These are phyloP conservation scores for Saccostrea glomerata DNA, from an alignment of 1,140 invertebrate species.

Conservation along the genomic window DNA sequence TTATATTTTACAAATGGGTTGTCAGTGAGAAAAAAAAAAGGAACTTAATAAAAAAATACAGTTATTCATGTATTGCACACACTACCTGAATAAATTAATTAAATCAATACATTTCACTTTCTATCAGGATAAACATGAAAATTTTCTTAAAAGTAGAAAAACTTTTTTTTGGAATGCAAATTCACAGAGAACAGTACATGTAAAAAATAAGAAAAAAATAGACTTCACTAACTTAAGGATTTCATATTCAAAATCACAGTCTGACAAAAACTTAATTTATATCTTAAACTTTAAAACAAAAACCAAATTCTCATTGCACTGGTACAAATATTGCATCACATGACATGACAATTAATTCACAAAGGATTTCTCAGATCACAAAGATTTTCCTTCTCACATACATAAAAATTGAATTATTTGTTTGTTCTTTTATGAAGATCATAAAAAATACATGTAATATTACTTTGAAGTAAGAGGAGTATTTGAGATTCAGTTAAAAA, in stretches of 20 bases:
- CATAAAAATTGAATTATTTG: background rate
- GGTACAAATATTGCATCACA: conserved; percentile 29
- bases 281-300: background rate
- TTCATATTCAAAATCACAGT: background rate
- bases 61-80: background rate
- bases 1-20: no score
- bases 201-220: background rate
- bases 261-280: background rate
- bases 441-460: background rate
- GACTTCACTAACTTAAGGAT: background rate
- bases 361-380: conserved; percentile 6
- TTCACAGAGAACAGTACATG: background rate
- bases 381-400: background rate
- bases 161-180: background rate
- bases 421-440: background rate
- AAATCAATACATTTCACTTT: background rate
- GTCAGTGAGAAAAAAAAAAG: no score
- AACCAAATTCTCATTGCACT: background rate
- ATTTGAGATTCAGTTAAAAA: background rate
- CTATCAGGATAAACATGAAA: background rate
- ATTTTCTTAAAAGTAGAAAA: background rate
- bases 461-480: background rate
- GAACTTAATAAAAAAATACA: no score
- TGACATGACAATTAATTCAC: background rate
- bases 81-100: background rate